Evolutionary conservation across 2,113 vertebrate genomes (phyloP), one percentile per base, ranked within the genome.

Genomic region (Sinosuthora webbiana): DNA sequence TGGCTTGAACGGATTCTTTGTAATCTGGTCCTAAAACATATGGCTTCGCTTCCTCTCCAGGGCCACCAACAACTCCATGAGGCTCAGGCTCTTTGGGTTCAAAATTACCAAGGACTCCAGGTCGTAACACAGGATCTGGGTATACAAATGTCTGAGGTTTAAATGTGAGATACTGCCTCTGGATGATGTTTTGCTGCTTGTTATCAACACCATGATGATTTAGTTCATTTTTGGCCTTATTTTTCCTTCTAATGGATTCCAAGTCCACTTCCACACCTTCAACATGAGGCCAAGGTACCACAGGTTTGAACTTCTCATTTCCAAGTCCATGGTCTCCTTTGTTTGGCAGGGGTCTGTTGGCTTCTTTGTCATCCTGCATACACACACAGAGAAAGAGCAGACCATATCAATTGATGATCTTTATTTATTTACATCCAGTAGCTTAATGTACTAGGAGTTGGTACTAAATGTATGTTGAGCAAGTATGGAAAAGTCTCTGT

Each of bases 261-360:
- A 99, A 98, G 97, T 99, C 99, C 41, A 99, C 99, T 98, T 99
- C 99, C 73, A 99, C 98, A 49, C 99, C 99, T 98, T 99, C 99
- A 49, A 99, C 99, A 28, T 98, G 99, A 97, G 99, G 99, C 99
- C 99, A 99, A 23, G 99, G 99, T 84, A 99, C 98, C 93, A 99
- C 99, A 10, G 99, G 99, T 95, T 99, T 99, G 96, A 99, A 99
- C 94, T 98, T 98, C 93, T 98, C 98, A 49, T 98, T 98, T 97
- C 98, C 81, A 96, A 98, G 91, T 96, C 97, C 97, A 93, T 98
- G 95, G 69, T 97, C 97, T 96, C 96, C 96, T 96, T 97, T 97
- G 89, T 98, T 98, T 89, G 98, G 98, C 87, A 98, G 25, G 6
- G 94, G 96, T 89, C 94, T 94, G 80, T 96, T 97, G 89, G 93